Conservation (phyloP, 2,888 invertebrate genomes). For the Anthophora plumipes region DNA sequence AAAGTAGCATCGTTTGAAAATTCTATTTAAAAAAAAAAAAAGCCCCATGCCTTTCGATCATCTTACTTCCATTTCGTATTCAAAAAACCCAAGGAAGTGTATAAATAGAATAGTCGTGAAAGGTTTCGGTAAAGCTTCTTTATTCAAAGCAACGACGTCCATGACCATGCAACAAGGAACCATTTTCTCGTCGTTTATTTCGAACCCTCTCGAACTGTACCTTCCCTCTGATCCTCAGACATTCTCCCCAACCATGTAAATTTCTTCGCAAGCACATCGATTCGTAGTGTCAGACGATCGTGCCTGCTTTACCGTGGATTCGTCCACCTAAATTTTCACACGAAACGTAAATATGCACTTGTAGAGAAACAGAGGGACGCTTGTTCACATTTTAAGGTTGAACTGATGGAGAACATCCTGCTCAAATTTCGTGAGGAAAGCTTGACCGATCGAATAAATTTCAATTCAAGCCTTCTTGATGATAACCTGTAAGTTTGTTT, state of each 20-base stretch:
- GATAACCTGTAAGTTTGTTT: too few relatives aligned
- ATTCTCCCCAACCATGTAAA: slow-evolving; percentile 23
- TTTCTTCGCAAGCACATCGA: slow-evolving; percentile 51
- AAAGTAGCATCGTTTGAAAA: not conserved
- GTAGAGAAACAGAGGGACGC: slow-evolving; percentile 3
- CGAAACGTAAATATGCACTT: slow-evolving; percentile 48
- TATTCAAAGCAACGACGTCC: not conserved
- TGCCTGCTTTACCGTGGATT: slow-evolving; percentile 37
- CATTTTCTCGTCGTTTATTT: not conserved
- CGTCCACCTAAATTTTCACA: slow-evolving; percentile 49
- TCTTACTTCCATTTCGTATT: not conserved
- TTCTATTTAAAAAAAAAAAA: not conserved
- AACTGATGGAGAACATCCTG: slow-evolving; percentile 22
- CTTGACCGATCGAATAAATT: not conserved
- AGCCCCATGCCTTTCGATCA: not conserved
- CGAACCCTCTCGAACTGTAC: not conserved
- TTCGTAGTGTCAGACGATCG: slow-evolving; percentile 32
- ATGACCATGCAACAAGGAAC: not conserved
- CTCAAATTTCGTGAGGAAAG: not conserved
- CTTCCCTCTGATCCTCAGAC: not conserved
- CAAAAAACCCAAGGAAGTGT: not conserved
- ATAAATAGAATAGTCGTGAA: not conserved
- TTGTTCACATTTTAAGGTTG: not conserved
- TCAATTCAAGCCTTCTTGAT: not conserved
- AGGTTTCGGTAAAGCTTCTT: not conserved